Evolutionary conservation across 2,888 invertebrate species (phyloP), one percentile per base, ranked within the genome.

Genomic region (Nezara viridula): DNA sequence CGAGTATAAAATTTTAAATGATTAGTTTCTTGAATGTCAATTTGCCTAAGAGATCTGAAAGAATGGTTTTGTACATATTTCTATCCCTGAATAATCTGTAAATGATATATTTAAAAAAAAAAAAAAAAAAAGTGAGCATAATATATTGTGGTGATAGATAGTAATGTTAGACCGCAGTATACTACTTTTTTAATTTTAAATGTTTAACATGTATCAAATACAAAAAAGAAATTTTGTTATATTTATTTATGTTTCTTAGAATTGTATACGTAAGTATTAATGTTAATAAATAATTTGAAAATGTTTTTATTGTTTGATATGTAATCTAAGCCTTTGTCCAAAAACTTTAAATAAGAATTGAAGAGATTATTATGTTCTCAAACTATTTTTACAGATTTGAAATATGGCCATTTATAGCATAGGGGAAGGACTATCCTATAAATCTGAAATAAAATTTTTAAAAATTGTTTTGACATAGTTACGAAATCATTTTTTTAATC

Each of bases 261-360:
- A 81, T 81, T 81, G 81, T 81, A 81, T 81, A 81, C 81, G 81
- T 81, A 81, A 81, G 81, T 81, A 81, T 81, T 81, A 81, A 81
- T 81, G 81, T 81, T 81, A 81, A 81, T 81, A 81, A 81, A 81
- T 81, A 81, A 81, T 81, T 81, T 81, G 44, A 81, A 81, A 81
- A 81, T 81, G 81, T 81, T 81, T 44, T n/a, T 10, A 81, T 81
- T 81, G 40, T 89, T 92, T 91, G 47, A 92, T 92, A 92, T 92
- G 19, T 37, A 60, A 60, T 60, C 14, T 27, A 60, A n/a, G 60
- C 37, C 32, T 73, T 21, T 32, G 37, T 37, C 66, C 37, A 73
- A 7, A 73, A 21, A 37, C 21, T 21, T 37, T 1, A 73, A 19
- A 10, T 27, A 27, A 60, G 12, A 27, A 60, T 60, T 27, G 14